Base-by-base conservation (phyloP, 2,113 vertebrate species). In the Solea solea region DNA sequence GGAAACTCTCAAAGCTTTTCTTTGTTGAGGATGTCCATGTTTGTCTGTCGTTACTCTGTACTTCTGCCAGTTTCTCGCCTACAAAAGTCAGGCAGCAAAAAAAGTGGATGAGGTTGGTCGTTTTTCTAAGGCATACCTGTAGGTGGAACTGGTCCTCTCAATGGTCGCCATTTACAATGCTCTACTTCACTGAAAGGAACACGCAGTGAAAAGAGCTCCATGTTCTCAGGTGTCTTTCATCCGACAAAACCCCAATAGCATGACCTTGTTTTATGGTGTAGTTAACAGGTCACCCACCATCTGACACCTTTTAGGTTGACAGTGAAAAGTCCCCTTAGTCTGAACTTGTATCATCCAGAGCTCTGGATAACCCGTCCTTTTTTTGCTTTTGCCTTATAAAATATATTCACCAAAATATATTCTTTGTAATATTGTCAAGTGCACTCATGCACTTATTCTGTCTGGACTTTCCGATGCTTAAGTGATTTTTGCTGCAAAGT, bases 251-350 rank as follows among this genome's bases (percentile, higher is more conserved):
- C 59, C 62, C 80, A 77, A 72, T 83, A 86, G 77, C 84, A 67
- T 61, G n/a, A 50, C 60, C 78, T 6, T 25, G 39, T 86, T 78
- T 85, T 55, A 54, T 58, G 11, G 60, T 75, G 74, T 76, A 64
- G 68, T 90, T 88, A 90, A 70, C 75, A 72, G 65, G 44, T 86
- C 89, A 71, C 76, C 68, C 64, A 51, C 82, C 85, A 88, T 86
- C 87, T 88, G 81, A 82, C 84, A 88, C 80, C 76, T 60, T 88
- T 91, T 88, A 87, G 57, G 85, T 80, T 61, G 72, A 60, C 64
- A 64, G 64, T 59, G 55, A 66, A 69, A 34, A 0, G 5, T 34
- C 34, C 34, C 5, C 34, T 6, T 34, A 52, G 39, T 12, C 21
- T 60, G 42, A 75, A 64, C 41, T 13, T 61, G 25, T 60, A 8